These are phyloP conservation scores for Miichthys miiuy DNA, from an alignment of 2,797 vertebrate genomes.

Conservation along the genomic window DNA sequence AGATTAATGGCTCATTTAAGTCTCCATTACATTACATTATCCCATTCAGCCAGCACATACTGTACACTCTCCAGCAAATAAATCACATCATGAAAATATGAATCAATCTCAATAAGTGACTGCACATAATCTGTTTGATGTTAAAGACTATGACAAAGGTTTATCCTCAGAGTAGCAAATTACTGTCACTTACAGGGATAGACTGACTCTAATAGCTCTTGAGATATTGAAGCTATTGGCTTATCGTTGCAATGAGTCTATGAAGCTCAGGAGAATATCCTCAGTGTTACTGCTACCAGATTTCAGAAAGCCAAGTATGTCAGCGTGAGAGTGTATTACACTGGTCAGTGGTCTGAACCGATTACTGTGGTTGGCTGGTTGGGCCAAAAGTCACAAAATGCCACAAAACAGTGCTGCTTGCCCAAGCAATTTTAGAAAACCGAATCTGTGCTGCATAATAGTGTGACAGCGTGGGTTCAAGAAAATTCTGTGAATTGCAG, in stretches of 20 bases:
- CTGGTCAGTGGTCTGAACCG: slow-evolving; percentile 48
- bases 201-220: slow-evolving; percentile 56
- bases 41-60: slow-evolving; percentile 56
- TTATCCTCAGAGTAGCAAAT: slow-evolving; percentile 72
- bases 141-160: slow-evolving; percentile 78
- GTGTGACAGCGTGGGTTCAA: slow-evolving; percentile 54
- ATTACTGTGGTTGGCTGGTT: slow-evolving; percentile 53
- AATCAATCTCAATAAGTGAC: slow-evolving; percentile 81
- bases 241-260: slow-evolving; percentile 46
- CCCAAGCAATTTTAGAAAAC: slow-evolving; percentile 63
- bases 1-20: slow-evolving; percentile 85
- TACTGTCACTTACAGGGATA: slow-evolving; percentile 64
- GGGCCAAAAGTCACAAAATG: slow-evolving; percentile 69
- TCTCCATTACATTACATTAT: slow-evolving; percentile 80
- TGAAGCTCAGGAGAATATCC: slow-evolving; percentile 32
- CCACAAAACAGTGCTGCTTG: slow-evolving; percentile 56
- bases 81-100: slow-evolving; percentile 80
- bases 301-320: slow-evolving; percentile 36
- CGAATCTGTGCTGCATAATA: slow-evolving; percentile 49
- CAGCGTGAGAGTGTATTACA: slow-evolving; percentile 38
- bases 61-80: slow-evolving; percentile 73
- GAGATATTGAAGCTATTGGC: slow-evolving; percentile 49
- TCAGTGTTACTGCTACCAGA: slow-evolving; percentile 4
- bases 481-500: slow-evolving; percentile 60
- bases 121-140: slow-evolving; percentile 74